phyloP scores from a whole-genome alignment of 1,140 invertebrate species.

The Polypedilum pembai region DNA sequence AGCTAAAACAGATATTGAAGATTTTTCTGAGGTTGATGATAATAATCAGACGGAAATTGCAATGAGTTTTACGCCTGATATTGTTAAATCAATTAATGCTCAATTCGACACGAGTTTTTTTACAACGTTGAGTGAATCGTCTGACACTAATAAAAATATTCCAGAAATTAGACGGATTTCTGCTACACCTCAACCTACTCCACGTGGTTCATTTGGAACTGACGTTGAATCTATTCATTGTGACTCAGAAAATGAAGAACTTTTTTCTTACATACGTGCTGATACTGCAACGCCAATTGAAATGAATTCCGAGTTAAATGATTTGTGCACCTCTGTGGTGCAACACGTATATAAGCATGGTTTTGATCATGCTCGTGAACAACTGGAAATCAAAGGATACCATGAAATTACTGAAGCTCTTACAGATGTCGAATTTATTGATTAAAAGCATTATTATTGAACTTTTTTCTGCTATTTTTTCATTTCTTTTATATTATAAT shows the following conservation, averaged over 20 bases:
- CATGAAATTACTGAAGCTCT: conserved; percentile 39
- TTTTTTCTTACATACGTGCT: conserved; percentile 32
- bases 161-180: not conserved
- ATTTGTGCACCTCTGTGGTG: conserved; percentile 43
- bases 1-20: not conserved
- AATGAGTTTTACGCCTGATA: not conserved
- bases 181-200: not conserved
- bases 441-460: conserved; percentile 30
- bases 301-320: conserved; percentile 42
- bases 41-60: not conserved
- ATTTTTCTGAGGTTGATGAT: conserved; percentile 5
- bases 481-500: not conserved
- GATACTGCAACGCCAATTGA: conserved; percentile 37
- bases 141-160: not conserved
- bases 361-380: conserved; percentile 45
- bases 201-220: conserved; percentile 35
- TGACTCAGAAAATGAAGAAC: conserved; percentile 46
- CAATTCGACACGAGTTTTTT: not conserved
- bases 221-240: conserved; percentile 49
- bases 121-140: not conserved
- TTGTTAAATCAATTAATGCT: not conserved
- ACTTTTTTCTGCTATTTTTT: not conserved
- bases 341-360: conserved; percentile 41
- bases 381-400: conserved; percentile 45
- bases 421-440: conserved; percentile 50